Evolutionary conservation across 2,888 invertebrate species (phyloP).

Genomic region (Leptarthrus brevirostris): DNA sequence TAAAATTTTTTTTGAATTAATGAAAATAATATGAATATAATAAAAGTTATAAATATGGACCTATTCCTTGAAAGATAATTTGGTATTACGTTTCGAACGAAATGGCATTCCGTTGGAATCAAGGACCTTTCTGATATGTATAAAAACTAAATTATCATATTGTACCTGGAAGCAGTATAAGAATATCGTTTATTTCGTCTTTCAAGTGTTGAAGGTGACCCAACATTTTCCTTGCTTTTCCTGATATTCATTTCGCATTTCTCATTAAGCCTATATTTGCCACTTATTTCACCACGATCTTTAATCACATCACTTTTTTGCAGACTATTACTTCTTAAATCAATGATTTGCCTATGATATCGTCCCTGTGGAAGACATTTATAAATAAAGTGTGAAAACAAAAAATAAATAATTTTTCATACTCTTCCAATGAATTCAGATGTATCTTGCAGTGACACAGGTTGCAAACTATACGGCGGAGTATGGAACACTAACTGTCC

Average conservation of each 20-base stretch:
- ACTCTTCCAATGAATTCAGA: constrained; percentile 65
- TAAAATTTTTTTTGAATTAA: too few relatives aligned
- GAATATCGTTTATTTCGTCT: constrained; percentile 72
- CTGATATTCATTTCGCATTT: constrained; percentile 60
- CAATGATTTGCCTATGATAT: constrained; percentile 2
- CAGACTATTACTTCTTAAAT: background rate
- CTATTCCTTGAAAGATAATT: background rate
- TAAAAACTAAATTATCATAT: too few relatives aligned
- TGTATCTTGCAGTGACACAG: constrained; percentile 80
- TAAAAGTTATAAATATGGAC: too few relatives aligned
- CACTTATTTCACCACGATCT: constrained; percentile 56
- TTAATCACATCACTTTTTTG: constrained; percentile 12
- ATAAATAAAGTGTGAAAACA: background rate
- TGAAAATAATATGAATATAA: background rate
- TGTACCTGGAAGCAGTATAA: constrained; percentile 65
- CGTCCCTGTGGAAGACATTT: constrained; percentile 21
- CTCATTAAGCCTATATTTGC: constrained; percentile 61
- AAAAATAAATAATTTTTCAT: background rate
- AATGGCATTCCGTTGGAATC: background rate
- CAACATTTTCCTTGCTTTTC: constrained; percentile 66
- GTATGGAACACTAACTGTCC: constrained; percentile 90
- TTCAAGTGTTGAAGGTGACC: constrained; percentile 65
- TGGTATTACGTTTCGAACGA: background rate
- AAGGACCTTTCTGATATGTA: background rate
- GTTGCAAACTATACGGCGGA: constrained; percentile 84